These are phyloP conservation scores for Colossoma macropomum DNA, from an alignment of 2,113 vertebrate species.

Conservation along the genomic window DNA sequence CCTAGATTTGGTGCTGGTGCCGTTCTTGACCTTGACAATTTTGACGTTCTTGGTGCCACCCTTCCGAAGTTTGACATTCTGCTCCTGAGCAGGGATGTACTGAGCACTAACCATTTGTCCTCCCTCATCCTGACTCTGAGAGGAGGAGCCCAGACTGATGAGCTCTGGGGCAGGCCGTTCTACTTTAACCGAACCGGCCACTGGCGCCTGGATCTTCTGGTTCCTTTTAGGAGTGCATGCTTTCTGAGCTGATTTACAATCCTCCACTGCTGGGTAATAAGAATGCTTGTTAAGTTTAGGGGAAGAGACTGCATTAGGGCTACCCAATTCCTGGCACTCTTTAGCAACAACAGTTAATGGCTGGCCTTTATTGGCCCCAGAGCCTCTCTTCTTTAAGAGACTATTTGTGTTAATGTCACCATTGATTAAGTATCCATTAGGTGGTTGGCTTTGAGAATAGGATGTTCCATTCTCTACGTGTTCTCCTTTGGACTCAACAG, in stretches of 20 bases:
- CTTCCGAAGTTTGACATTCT: conserved; percentile 74
- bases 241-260: conserved; percentile 70
- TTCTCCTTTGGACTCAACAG: conserved; percentile 73
- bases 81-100: conserved; percentile 74
- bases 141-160: conserved; percentile 82
- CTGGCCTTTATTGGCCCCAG: conserved; percentile 60
- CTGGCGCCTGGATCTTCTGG: conserved; percentile 38
- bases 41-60: conserved; percentile 75
- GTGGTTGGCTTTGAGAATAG: conserved; percentile 34
- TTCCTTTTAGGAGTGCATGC: conserved; percentile 68
- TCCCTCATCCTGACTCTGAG: conserved; percentile 82
- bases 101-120: conserved; percentile 76
- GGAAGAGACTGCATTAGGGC: conserved; percentile 61
- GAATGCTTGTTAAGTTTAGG: conserved; percentile 71
- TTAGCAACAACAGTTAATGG: conserved; percentile 44
- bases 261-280: conserved; percentile 53
- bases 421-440: conserved; percentile 36
- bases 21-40: conserved; percentile 72
- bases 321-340: conserved; percentile 71
- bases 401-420: conserved; percentile 61
- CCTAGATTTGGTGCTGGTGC: conserved; percentile 18
- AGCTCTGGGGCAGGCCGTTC: conserved; percentile 75
- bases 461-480: conserved; percentile 72
- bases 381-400: conserved; percentile 58
- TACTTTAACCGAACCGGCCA: conserved; percentile 42